A percentile compares a stretch with the other conserved stretches of the same genome.
Evolutionary conservation across 2,888 invertebrate species (phyloP).

Genomic region (Dilophus febrilis): DNA sequence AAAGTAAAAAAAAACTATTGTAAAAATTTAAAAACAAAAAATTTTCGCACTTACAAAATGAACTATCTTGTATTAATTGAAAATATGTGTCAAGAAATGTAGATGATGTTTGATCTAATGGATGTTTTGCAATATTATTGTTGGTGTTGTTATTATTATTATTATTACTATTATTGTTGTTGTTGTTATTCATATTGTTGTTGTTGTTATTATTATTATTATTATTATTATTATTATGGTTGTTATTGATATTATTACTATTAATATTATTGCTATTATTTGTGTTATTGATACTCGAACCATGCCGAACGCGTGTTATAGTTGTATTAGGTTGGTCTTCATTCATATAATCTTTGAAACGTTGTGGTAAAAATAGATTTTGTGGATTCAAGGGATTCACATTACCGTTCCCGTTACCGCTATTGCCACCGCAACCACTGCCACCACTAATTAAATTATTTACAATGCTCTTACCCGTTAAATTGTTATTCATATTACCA

Average conservation of each 20-base stretch:
- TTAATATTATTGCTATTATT: constrained; percentile 50
- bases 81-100: constrained; percentile 71
- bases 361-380: neutral
- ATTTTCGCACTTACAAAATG: constrained; percentile 43
- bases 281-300: constrained; percentile 47
- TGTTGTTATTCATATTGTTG: no score
- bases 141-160: no score
- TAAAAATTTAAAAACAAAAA: constrained; percentile 3
- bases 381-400: neutral
- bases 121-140: no score
- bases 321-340: constrained; percentile 42
- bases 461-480: constrained; percentile 20
- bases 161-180: no score
- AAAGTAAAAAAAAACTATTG: neutral
- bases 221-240: no score
- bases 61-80: constrained; percentile 74
- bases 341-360: constrained; percentile 6
- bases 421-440: no score
- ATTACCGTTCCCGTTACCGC: no score
- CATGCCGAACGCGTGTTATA: constrained; percentile 44
- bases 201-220: no score
- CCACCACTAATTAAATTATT: no score
- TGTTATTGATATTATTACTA: no score
- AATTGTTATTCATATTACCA: constrained; percentile 17
- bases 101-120: constrained; percentile 52